phyloP scores from a whole-genome alignment of 2,888 invertebrate genomes.

The Agriopis aurantiaria region DNA sequence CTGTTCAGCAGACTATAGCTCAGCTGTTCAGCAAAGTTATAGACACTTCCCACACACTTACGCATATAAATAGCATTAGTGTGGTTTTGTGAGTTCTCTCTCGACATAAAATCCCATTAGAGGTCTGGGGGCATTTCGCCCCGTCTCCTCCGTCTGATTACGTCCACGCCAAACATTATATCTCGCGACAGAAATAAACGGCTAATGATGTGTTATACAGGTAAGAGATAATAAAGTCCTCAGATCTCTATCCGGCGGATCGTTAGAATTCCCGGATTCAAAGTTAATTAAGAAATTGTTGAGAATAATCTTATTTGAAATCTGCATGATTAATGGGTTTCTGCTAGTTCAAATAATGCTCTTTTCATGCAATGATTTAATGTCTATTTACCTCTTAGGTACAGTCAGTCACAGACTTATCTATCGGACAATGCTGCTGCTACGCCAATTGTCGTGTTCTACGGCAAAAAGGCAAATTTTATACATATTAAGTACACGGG shows the following conservation, averaged over 20 bases:
- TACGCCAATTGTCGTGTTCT: no score
- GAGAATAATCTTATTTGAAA: constrained; percentile 43
- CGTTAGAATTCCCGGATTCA: constrained; percentile 72
- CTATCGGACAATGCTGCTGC: no score
- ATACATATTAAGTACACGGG: no score
- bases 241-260: constrained; percentile 71
- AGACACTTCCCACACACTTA: no score
- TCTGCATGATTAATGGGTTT: constrained; percentile 32
- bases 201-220: constrained; percentile 83
- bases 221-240: constrained; percentile 81
- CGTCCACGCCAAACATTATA: constrained; percentile 60
- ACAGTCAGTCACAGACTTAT: not conserved
- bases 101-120: not conserved
- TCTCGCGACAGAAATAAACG: constrained; percentile 78
- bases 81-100: not conserved
- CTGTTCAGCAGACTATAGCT: no score
- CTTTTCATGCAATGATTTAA: constrained; percentile 54
- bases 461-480: no score
- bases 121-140: not conserved
- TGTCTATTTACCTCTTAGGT: not conserved
- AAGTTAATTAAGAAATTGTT: constrained; percentile 58
- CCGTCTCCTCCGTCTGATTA: constrained; percentile 3
- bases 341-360: constrained; percentile 30
- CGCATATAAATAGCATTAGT: no score
- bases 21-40: no score